phyloP scores from a whole-genome alignment of 2,797 vertebrate species.

The Macroramphosus scolopax region DNA sequence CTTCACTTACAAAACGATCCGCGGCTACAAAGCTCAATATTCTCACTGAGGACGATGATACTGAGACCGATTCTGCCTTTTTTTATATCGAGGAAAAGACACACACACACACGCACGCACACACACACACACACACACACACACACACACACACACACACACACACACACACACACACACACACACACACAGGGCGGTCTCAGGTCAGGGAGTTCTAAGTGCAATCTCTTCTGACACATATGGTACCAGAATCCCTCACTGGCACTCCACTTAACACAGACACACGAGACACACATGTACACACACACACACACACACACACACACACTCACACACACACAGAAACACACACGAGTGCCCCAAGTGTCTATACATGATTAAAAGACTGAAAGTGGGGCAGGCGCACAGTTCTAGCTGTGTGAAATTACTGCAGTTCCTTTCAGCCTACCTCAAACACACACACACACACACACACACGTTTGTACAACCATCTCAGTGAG shows the following conservation, averaged over 20 bases:
- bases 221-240: slow-evolving; percentile 50
- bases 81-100: background rate
- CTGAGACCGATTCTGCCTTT: too few relatives aligned
- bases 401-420: slow-evolving; percentile 45
- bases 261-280: slow-evolving; percentile 21
- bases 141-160: slow-evolving; percentile 12
- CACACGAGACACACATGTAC: slow-evolving; percentile 8
- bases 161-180: too few relatives aligned
- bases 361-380: slow-evolving; percentile 71
- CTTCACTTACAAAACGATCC: too few relatives aligned
- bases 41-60: too few relatives aligned
- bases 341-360: slow-evolving; percentile 39
- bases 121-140: slow-evolving; percentile 11
- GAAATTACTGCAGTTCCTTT: slow-evolving; percentile 54
- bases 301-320: slow-evolving; percentile 1
- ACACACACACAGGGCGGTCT: slow-evolving; percentile 24
- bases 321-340: slow-evolving; percentile 3
- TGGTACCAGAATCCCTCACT: slow-evolving; percentile 45
- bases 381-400: slow-evolving; percentile 71
- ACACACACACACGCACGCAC: slow-evolving; percentile 5
- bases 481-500: too few relatives aligned
- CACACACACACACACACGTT: slow-evolving; percentile 6
- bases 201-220: slow-evolving; percentile 48
- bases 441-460: slow-evolving; percentile 23
- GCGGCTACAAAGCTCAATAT: too few relatives aligned